phyloP scores from a whole-genome alignment of 2,888 invertebrate species.

The Romanomermis culicivorax region DNA sequence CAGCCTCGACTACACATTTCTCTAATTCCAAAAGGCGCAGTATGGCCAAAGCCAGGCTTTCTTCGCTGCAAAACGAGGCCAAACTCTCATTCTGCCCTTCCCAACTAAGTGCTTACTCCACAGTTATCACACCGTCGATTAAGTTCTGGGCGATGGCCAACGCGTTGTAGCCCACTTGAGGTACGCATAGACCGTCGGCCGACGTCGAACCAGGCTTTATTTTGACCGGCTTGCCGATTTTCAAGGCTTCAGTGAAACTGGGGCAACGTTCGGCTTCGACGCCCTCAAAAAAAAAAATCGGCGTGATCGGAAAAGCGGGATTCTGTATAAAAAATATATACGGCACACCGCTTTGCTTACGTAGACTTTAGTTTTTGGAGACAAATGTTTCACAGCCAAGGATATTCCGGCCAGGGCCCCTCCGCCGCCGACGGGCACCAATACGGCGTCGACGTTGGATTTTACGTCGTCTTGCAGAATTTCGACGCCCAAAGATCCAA shows the following conservation, averaged over 20 bases:
- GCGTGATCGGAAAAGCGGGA: too few relatives aligned
- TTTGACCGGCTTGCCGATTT: constrained; percentile 45
- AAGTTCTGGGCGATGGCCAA: constrained; percentile 48
- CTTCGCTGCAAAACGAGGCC: too few relatives aligned
- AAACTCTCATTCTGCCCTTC: too few relatives aligned
- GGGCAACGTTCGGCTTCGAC: constrained; percentile 78
- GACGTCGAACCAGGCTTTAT: constrained; percentile 50
- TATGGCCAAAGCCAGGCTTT: constrained; percentile 35
- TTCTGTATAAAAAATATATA: neutral
- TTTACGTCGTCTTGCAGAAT: constrained; percentile 60
- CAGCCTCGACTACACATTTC: constrained; percentile 74
- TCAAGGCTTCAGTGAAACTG: constrained; percentile 54
- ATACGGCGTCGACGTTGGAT: constrained; percentile 59
- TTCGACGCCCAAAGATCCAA: constrained; percentile 78
- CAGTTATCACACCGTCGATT: constrained; percentile 52
- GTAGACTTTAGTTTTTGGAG: constrained; percentile 59
- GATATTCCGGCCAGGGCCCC: constrained; percentile 76
- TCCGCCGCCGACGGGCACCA: constrained; percentile 82
- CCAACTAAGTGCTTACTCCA: constrained; percentile 50
- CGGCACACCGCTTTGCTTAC: constrained; percentile 38
- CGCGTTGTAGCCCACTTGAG: constrained; percentile 64
- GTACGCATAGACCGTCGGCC: constrained; percentile 71
- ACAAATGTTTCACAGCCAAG: constrained; percentile 61
- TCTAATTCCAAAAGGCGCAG: constrained; percentile 43
- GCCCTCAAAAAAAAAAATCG: constrained; percentile 35